Percentiles rank a stretch among this genome's conserved stretches.
Conservation (phyloP, 1,140 invertebrate species). For the Agrilus planipennis region DNA sequence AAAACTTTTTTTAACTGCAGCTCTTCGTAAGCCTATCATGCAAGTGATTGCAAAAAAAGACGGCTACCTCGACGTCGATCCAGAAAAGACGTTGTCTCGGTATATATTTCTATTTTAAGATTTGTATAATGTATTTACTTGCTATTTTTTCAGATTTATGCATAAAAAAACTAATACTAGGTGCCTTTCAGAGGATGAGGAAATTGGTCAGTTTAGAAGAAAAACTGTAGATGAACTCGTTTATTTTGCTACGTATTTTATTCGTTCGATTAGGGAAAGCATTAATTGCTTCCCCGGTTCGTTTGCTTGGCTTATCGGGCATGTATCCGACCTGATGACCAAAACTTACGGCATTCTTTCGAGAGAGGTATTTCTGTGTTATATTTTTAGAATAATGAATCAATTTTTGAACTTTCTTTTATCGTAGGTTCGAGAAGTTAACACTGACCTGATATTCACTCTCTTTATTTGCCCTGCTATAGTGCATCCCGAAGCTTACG, state of each 20-base stretch:
- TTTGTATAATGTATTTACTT: too few relatives aligned
- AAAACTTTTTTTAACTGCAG: conserved; percentile 85
- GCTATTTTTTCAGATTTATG: too few relatives aligned
- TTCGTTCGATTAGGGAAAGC: conserved; percentile 72
- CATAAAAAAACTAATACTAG: too few relatives aligned
- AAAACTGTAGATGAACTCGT: too few relatives aligned
- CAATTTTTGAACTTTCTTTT: conserved; percentile 21
- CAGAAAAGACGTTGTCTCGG: conserved; percentile 66
- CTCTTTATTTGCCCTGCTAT: conserved; percentile 94
- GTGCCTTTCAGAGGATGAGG: too few relatives aligned
- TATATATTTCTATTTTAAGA: too few relatives aligned
- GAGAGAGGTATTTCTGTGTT: conserved; percentile 43
- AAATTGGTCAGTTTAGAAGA: too few relatives aligned
- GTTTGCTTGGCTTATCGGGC: conserved; percentile 65
- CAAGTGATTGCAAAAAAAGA: conserved; percentile 88
- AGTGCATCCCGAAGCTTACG: conserved; percentile 89
- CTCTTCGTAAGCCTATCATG: conserved; percentile 84
- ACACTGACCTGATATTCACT: conserved; percentile 86
- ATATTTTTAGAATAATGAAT: not conserved
- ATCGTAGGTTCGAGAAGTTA: conserved; percentile 61
- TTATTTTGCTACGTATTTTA: conserved; percentile 75
- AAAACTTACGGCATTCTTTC: conserved; percentile 48
- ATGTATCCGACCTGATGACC: conserved; percentile 57
- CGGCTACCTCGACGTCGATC: conserved; percentile 85
- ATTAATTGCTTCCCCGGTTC: conserved; percentile 85